phyloP scores from a whole-genome alignment of 2,113 vertebrate genomes.

The Otus sunia region DNA sequence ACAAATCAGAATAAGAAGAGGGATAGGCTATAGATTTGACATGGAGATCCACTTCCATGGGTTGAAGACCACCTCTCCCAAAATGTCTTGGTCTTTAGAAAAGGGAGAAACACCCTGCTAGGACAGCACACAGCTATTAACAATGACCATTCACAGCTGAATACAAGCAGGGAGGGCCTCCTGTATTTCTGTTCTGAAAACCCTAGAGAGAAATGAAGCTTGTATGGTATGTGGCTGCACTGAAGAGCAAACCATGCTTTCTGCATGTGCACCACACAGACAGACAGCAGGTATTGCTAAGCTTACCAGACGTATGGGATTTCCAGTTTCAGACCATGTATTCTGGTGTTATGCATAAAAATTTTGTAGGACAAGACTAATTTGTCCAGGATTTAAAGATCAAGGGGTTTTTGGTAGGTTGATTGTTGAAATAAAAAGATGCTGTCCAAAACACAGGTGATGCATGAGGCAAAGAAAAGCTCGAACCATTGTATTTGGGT shows the following conservation, averaged over 20 bases:
- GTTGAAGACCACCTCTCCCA: not conserved
- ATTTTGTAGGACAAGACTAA: not conserved
- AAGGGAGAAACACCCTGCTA: not conserved
- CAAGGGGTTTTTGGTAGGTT: not conserved
- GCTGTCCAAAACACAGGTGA: not conserved
- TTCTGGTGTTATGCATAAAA: not conserved
- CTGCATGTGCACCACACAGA: not conserved
- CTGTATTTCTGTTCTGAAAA: not conserved
- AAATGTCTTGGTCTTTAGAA: not conserved
- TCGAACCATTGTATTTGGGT: not conserved
- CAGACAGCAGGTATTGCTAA: not conserved
- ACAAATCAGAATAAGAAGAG: not conserved
- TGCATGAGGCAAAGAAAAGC: not conserved
- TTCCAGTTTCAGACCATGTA: not conserved
- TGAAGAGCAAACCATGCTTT: not conserved
- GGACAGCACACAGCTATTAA: not conserved
- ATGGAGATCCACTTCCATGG: not conserved
- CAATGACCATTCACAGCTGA: fast-evolving
- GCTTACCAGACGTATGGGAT: not conserved
- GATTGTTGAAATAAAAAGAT: not conserved
- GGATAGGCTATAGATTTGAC: not conserved
- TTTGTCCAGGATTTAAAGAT: not conserved
- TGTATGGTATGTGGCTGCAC: fast-evolving
- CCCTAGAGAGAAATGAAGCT: not conserved
- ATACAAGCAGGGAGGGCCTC: not conserved